Conservation (phyloP, 2,888 invertebrate genomes). For the Diarsia rubi region DNA sequence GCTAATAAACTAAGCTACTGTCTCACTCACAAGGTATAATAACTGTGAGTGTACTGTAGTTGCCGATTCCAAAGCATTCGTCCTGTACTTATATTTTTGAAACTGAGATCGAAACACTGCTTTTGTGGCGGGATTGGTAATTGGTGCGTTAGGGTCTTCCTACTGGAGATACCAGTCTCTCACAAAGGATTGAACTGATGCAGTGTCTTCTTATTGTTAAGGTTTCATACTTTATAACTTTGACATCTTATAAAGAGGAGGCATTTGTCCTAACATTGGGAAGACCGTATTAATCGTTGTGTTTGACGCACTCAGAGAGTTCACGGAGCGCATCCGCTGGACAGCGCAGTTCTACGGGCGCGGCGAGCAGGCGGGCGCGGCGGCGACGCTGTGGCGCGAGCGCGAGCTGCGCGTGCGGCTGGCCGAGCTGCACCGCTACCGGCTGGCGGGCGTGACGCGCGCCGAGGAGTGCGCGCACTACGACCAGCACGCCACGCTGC, state of each 20-base stretch:
- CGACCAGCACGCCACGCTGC: slow-evolving; percentile 90
- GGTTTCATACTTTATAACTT: neutral
- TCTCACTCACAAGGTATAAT: too few species aligned
- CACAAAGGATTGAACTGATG: too few species aligned
- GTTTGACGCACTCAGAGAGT: slow-evolving; percentile 91
- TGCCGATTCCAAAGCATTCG: too few species aligned
- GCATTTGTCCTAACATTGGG: neutral
- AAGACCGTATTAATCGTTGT: neutral
- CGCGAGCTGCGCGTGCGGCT: slow-evolving; percentile 95
- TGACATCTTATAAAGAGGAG: neutral
- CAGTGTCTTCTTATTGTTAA: too few species aligned
- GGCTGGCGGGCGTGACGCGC: slow-evolving; percentile 96
- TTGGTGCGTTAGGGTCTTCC: too few species aligned
- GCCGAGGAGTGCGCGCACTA: slow-evolving; percentile 63
- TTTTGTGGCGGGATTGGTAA: too few species aligned
- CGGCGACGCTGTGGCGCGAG: slow-evolving; percentile 95
- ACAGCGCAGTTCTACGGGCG: slow-evolving; percentile 97
- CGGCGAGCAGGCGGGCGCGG: slow-evolving; percentile 95
- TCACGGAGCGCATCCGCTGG: slow-evolving; percentile 95
- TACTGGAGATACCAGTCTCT: too few species aligned
- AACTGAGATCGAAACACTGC: too few species aligned
- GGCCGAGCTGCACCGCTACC: slow-evolving; percentile 95
- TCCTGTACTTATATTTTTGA: too few species aligned
- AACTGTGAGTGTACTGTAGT: too few species aligned
- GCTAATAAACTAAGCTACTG: too few species aligned